Evolutionary conservation across 1,140 invertebrate genomes (phyloP), one percentile per base, ranked within the genome.

Genomic region (Helicorthomorpha holstii): DNA sequence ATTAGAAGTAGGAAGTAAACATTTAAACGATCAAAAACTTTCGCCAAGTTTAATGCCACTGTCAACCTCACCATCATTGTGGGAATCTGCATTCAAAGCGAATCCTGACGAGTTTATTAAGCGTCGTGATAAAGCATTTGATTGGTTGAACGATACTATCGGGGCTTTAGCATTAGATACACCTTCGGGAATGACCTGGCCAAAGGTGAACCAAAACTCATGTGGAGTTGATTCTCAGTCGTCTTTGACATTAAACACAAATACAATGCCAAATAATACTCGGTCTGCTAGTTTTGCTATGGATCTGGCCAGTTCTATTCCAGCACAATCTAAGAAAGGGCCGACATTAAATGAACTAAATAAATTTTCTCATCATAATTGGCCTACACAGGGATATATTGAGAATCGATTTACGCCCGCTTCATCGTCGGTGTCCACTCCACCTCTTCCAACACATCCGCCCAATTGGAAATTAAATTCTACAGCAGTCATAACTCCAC

Each of bases 81-180:
- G 44, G 46, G 29, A 23, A 44, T 22, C 27, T 1, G 27, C 47
- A n/a, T 21, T 19, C 41, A 34, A 3, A 43, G 44, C 43, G 23
- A 56, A 54, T 27, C 48, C 54, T 25, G 3, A 41, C 49, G 52
- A 58, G 14, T 34, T 49, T 41, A 14, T 29, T 2, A 16, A 50
- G 7, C 19, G 49, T 41, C 34, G 51, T 22, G 61, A 67, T 27
- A 61, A 64, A 54, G 63, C 64, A 27, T 68, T 65, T 63, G 66
- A 65, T 57, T 70, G 67, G 68, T 52, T 66, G 27, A 64, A 63
- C 56, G 62, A 62, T 56, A 65, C 62, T 21, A 52, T 67, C 25
- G 62, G 53, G 56, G 59, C 56, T 48, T 60, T 65, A 52, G 54
- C 60, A 27, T 41, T 62, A 25, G 60, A 59, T 34, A 34, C 29